Conservation (phyloP, 2,888 invertebrate species). For the Lordiphosa fenestrarum region DNA sequence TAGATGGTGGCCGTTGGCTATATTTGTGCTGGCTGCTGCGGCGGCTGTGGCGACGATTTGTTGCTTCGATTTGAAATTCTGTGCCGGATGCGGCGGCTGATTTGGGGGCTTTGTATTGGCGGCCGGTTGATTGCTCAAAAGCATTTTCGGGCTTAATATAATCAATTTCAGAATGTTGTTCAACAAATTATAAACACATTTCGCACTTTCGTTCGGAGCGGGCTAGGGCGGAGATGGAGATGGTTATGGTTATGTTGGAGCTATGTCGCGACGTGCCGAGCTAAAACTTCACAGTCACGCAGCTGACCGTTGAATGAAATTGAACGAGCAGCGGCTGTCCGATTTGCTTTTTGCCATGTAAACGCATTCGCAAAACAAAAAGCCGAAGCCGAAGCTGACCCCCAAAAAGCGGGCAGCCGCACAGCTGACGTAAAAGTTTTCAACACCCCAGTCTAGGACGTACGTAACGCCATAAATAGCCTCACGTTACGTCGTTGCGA, state of each 20-base stretch:
- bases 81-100: slow-evolving; percentile 45
- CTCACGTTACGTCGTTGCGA: slow-evolving; percentile 49
- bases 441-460: slow-evolving; percentile 47
- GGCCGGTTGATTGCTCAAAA: slow-evolving; percentile 71
- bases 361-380: slow-evolving; percentile 71
- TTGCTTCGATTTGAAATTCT: slow-evolving; percentile 63
- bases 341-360: slow-evolving; percentile 74
- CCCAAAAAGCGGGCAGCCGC: slow-evolving; percentile 39
- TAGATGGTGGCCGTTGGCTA: slow-evolving; percentile 53
- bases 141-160: slow-evolving; percentile 57
- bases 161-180: slow-evolving; percentile 2
- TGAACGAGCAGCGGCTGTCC: slow-evolving; percentile 54
- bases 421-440: slow-evolving; percentile 67
- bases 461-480: slow-evolving; percentile 36
- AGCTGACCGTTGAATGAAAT: slow-evolving; percentile 78
- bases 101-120: slow-evolving; percentile 47
- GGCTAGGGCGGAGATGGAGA: not conserved
- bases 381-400: slow-evolving; percentile 43
- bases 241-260: not conserved
- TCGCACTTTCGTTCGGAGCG: slow-evolving; percentile 10
- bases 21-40: slow-evolving; percentile 32
- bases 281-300: slow-evolving; percentile 76
- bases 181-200: slow-evolving; percentile 9
- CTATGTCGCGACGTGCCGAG: slow-evolving; percentile 34
- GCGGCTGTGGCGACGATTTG: slow-evolving; percentile 56